Evolutionary conservation across 1,140 invertebrate genomes (phyloP).

Genomic region (Eupristina koningsbergeri): DNA sequence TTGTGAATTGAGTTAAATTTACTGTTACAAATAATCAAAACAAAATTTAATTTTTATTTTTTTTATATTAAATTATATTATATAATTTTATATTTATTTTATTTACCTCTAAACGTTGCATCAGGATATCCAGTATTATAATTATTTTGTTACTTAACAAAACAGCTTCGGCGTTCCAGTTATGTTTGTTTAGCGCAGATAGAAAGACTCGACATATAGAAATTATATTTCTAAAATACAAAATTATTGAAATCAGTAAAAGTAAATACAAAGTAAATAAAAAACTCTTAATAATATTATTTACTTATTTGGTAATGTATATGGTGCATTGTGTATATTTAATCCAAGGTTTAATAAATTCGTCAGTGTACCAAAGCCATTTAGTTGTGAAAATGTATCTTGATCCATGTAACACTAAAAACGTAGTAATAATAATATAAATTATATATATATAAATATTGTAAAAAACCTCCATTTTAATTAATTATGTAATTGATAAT

Average conservation of each 20-base stretch:
- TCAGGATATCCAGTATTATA: slow-evolving; percentile 79
- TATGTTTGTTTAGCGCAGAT: slow-evolving; percentile 73
- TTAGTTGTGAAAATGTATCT: slow-evolving; percentile 72
- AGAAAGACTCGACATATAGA: slow-evolving; percentile 77
- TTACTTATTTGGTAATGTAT: slow-evolving; percentile 76
- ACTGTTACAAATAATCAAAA: too few relatives aligned
- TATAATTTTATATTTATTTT: too few relatives aligned
- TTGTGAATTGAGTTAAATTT: too few relatives aligned
- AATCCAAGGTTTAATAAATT: slow-evolving; percentile 70
- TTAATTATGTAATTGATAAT: too few relatives aligned
- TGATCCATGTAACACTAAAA: slow-evolving; percentile 73
- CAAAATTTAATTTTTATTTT: too few relatives aligned
- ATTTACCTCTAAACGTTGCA: slow-evolving; percentile 79
- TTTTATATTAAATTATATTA: too few relatives aligned
- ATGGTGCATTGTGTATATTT: slow-evolving; percentile 68
- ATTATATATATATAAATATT: too few relatives aligned
- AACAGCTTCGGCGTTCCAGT: slow-evolving; percentile 78
- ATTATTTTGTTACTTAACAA: slow-evolving; percentile 82
- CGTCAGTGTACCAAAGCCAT: slow-evolving; percentile 75
- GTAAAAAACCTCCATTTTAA: too few relatives aligned
- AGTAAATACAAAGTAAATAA: background rate
- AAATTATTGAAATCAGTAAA: background rate
- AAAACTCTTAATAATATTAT: slow-evolving; percentile 48
- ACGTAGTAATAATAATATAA: slow-evolving; percentile 14
- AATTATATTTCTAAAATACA: slow-evolving; percentile 76